phyloP scores from a whole-genome alignment of 2,797 vertebrate genomes.

The Atherinosoma microstoma region DNA sequence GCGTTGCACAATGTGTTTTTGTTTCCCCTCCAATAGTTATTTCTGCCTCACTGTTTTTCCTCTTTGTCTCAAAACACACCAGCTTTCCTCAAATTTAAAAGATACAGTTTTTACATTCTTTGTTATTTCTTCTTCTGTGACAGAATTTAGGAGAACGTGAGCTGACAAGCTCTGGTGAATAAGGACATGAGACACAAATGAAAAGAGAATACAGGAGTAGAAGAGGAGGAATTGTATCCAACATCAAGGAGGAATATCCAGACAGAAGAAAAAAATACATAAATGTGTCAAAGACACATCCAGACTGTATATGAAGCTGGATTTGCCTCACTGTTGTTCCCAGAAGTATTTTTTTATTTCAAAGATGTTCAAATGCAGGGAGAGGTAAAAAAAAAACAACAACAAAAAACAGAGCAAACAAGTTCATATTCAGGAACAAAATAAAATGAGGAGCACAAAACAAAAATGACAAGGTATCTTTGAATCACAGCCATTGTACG shows the following conservation, averaged over 20 bases:
- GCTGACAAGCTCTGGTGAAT: slow-evolving; percentile 40
- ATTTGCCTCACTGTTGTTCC: slow-evolving; percentile 35
- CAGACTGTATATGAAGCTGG: slow-evolving; percentile 19
- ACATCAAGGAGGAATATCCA: slow-evolving; percentile 47
- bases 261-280: slow-evolving; percentile 28
- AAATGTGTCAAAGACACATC: slow-evolving; percentile 34
- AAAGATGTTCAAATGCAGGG: slow-evolving; percentile 45
- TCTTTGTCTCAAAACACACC: slow-evolving; percentile 19
- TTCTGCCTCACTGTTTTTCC: background rate
- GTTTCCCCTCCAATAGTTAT: background rate
- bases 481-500: slow-evolving; percentile 33
- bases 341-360: slow-evolving; percentile 47
- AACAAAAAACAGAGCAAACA: slow-evolving; percentile 12
- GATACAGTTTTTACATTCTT: slow-evolving; percentile 12
- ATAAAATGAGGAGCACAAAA: slow-evolving; percentile 27
- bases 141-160: slow-evolving; percentile 26
- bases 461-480: slow-evolving; percentile 58
- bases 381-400: background rate
- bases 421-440: slow-evolving; percentile 14
- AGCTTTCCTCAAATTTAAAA: slow-evolving; percentile 13
- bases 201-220: slow-evolving; percentile 23
- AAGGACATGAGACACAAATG: slow-evolving; percentile 29
- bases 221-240: slow-evolving; percentile 35
- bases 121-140: slow-evolving; percentile 14
- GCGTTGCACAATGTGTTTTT: background rate